These are phyloP conservation scores for Varecia variegata DNA, from an alignment of 2,797 vertebrate species.

Conservation along the genomic window DNA sequence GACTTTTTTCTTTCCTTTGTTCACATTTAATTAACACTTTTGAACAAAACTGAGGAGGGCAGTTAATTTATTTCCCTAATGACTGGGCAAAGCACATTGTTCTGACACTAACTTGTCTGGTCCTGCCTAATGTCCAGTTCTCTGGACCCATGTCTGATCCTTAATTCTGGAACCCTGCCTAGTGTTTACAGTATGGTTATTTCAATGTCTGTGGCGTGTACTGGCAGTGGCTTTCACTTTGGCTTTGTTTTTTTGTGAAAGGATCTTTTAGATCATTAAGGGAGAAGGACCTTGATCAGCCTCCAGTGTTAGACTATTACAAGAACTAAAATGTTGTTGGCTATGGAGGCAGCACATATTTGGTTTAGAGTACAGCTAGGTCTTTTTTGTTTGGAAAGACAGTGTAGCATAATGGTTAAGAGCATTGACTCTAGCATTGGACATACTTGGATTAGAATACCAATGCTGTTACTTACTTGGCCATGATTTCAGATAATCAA, in stretches of 20 bases:
- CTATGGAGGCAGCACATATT: not conserved
- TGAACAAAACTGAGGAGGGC: not conserved
- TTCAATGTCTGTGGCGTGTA: not conserved
- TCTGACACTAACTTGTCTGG: not conserved
- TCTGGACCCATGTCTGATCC: not conserved
- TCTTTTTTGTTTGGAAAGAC: conserved; percentile 18
- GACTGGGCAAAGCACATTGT: not conserved
- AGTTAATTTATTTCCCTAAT: not conserved
- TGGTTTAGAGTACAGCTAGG: not conserved
- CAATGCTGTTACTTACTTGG: not conserved
- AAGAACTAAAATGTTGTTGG: not conserved
- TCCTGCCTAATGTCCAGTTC: conserved; percentile 11
- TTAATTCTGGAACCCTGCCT: not conserved
- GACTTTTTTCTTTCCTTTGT: conserved; percentile 27
- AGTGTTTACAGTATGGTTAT: not conserved
- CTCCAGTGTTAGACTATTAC: not conserved
- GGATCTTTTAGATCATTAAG: conserved; percentile 23
- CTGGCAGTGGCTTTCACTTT: not conserved
- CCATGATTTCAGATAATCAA: not conserved
- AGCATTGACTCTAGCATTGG: not conserved
- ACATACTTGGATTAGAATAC: not conserved
- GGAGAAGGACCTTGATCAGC: not conserved
- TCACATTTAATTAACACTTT: conserved; percentile 23
- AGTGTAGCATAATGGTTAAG: not conserved
- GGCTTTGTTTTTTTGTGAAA: not conserved